phyloP scores from a whole-genome alignment of 30 jellyfish, hydroid and myxozoan genomes.

The Clytia hemisphaerica region DNA sequence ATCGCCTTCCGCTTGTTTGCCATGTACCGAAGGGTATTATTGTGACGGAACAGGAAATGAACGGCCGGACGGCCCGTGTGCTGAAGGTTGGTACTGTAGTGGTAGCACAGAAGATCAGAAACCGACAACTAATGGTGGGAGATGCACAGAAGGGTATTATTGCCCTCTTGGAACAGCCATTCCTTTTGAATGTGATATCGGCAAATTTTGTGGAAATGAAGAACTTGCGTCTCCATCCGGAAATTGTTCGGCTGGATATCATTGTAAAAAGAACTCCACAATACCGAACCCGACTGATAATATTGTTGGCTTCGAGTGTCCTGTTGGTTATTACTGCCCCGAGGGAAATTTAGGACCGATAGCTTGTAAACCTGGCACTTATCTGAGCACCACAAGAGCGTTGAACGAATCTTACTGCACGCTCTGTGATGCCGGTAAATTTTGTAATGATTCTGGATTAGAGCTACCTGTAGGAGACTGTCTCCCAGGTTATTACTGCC shows the following conservation, averaged over 20 bases:
- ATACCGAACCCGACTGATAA: constrained; percentile 53
- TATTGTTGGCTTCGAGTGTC: constrained; percentile 61
- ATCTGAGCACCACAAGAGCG: constrained; percentile 64
- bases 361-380: constrained; percentile 76
- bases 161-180: constrained; percentile 80
- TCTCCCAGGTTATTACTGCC: constrained; percentile 90
- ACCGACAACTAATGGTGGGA: constrained; percentile 85
- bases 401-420: constrained; percentile 45
- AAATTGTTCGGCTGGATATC: constrained; percentile 90
- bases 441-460: constrained; percentile 84
- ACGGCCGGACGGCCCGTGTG: constrained; percentile 83
- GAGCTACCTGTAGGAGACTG: constrained; percentile 82
- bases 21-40: constrained; percentile 75
- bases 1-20: constrained; percentile 47
- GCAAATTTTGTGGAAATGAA: constrained; percentile 60
- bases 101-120: constrained; percentile 67
- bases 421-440: constrained; percentile 82
- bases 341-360: constrained; percentile 63
- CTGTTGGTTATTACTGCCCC: constrained; percentile 80
- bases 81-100: constrained; percentile 93
- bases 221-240: constrained; percentile 82
- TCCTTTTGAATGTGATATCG: constrained; percentile 79
- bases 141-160: constrained; percentile 70
- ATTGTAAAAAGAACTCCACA: constrained; percentile 56
- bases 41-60: constrained; percentile 81